phyloP scores from a whole-genome alignment of 2,888 invertebrate genomes.

The Phragmatobia fuliginosa region DNA sequence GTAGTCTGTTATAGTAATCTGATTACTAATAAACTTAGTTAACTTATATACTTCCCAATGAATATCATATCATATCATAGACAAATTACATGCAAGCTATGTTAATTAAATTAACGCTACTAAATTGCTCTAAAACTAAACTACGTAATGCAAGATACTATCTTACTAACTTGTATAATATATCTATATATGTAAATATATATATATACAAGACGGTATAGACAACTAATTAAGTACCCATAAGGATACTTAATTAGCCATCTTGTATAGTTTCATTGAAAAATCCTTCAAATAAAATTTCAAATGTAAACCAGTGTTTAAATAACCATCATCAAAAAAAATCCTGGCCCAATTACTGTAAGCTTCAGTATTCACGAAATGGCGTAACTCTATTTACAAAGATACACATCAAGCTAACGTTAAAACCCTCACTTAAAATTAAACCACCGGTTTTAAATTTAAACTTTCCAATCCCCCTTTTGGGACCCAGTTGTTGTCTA shows the following conservation, averaged over 20 bases:
- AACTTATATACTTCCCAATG: too few species aligned
- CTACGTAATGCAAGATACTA: too few species aligned
- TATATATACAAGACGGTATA: too few species aligned
- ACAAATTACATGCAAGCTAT: too few species aligned
- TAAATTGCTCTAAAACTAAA: too few species aligned
- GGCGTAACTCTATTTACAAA: neutral
- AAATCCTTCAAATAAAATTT: neutral
- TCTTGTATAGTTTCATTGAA: neutral
- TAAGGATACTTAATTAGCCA: neutral
- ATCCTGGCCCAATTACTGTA: neutral
- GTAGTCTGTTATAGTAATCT: too few species aligned
- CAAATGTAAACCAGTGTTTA: neutral
- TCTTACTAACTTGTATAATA: too few species aligned
- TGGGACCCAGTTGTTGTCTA: conserved; percentile 29
- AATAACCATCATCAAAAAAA: neutral
- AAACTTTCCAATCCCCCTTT: conserved; percentile 44
- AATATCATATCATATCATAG: too few species aligned
- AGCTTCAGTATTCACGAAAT: neutral
- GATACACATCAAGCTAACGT: conserved; percentile 10
- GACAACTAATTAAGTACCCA: too few species aligned
- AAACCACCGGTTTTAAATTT: conserved; percentile 35
- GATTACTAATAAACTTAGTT: too few species aligned
- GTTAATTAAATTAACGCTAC: too few species aligned
- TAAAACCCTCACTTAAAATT: conserved; percentile 25
- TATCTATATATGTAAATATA: too few species aligned